Conservation (phyloP, 2,113 vertebrate genomes). For the Oreocharis arfaki region DNA sequence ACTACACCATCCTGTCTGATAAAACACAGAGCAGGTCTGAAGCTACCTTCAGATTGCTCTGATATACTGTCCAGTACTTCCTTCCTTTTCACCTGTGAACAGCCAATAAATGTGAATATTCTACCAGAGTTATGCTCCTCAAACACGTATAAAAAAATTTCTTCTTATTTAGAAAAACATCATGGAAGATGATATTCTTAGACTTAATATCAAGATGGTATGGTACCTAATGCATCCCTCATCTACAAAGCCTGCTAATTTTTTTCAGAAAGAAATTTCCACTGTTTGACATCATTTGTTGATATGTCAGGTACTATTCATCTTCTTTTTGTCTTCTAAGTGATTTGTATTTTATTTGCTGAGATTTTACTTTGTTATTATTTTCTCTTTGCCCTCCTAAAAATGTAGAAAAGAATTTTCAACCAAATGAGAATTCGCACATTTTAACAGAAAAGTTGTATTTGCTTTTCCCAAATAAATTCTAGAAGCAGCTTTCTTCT, state of each 20-base stretch:
- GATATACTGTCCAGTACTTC: neutral
- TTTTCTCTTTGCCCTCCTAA: neutral
- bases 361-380: neutral
- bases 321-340: neutral
- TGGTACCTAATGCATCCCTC: neutral
- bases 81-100: neutral
- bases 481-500: neutral
- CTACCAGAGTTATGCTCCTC: neutral
- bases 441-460: neutral
- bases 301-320: neutral
- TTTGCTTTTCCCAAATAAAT: neutral
- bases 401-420: neutral
- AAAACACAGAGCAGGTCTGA: neutral
- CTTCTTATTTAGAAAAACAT: neutral
- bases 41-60: neutral
- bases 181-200: neutral
- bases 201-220: neutral
- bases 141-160: neutral
- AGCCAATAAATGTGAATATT: rapidly evolving
- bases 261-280: neutral
- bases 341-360: neutral
- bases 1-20: neutral
- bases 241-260: neutral
- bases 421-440: neutral
- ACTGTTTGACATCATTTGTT: neutral